Conservation (phyloP, 2,888 invertebrate species). For the Caenorhabditis japonica region DNA sequence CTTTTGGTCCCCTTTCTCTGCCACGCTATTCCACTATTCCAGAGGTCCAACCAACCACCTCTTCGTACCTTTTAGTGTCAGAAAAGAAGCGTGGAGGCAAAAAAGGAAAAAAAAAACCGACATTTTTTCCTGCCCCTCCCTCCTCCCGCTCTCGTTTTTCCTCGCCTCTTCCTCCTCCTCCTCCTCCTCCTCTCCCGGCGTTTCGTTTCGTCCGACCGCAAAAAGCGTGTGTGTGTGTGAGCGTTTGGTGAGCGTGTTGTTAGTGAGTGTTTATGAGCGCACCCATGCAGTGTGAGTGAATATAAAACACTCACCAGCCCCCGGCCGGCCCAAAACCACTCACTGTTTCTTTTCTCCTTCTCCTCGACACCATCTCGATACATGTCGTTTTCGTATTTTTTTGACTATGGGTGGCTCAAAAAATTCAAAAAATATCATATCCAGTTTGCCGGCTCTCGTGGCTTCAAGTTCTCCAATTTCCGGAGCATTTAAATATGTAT, state of each 20-base stretch:
- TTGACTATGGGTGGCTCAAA: too few relatives aligned
- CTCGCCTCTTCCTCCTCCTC: slow-evolving; percentile 33
- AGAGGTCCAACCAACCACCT: too few relatives aligned
- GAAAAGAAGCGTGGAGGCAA: slow-evolving; percentile 2
- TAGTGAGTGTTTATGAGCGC: too few relatives aligned
- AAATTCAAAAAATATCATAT: too few relatives aligned
- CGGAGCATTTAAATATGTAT: too few relatives aligned
- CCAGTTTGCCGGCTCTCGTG: too few relatives aligned
- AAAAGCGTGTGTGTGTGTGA: slow-evolving; percentile 36
- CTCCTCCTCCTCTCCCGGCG: not conserved
- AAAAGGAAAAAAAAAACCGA: slow-evolving; percentile 17
- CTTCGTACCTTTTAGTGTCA: too few relatives aligned
- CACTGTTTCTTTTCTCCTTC: slow-evolving; percentile 8
- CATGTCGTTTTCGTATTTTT: too few relatives aligned
- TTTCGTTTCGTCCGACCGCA: slow-evolving; percentile 31
- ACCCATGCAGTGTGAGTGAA: slow-evolving; percentile 43
- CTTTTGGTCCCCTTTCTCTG: not conserved
- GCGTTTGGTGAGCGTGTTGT: slow-evolving; percentile 10
- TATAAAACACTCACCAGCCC: slow-evolving; percentile 22
- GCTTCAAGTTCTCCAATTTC: too few relatives aligned
- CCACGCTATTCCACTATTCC: not conserved
- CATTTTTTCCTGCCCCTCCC: slow-evolving; percentile 20
- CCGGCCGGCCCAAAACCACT: slow-evolving; percentile 15
- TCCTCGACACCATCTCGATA: not conserved
- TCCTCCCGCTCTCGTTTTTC: slow-evolving; percentile 8